These are phyloP conservation scores for Epizoanthus fatuus DNA, from an alignment of 92 coral and sea anemone species.

Conservation along the genomic window DNA sequence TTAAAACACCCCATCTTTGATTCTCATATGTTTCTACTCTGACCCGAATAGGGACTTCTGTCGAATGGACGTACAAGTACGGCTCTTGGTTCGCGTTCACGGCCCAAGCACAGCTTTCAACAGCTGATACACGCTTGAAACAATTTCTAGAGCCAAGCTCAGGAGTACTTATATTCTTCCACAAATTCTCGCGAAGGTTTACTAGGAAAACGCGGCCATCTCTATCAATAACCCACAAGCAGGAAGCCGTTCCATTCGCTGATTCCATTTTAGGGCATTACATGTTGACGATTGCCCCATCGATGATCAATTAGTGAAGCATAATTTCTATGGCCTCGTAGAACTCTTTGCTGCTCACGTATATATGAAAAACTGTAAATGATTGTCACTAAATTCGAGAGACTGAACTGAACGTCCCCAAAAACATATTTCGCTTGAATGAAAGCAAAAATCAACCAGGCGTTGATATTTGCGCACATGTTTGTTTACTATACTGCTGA, in stretches of 20 bases:
- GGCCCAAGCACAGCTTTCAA: conserved; percentile 95
- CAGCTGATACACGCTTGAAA: conserved; percentile 94
- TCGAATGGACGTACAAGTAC: conserved; percentile 85
- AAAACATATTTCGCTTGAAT: background rate
- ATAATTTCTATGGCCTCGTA: background rate
- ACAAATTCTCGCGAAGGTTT: conserved; percentile 80
- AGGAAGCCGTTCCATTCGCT: background rate
- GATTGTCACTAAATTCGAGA: too few species aligned
- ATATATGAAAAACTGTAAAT: too few species aligned
- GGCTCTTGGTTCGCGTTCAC: conserved; percentile 95
- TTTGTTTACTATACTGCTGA: background rate
- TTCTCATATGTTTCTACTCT: conserved; percentile 91
- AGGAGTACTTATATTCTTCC: conserved; percentile 88
- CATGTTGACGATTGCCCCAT: conserved; percentile 16
- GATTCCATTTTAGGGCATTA: conserved; percentile 28
- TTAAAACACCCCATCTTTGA: conserved; percentile 89
- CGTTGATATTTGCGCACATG: conserved; percentile 12
- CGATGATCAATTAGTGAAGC: background rate
- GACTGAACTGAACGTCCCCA: background rate
- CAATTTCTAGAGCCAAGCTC: conserved; percentile 89
- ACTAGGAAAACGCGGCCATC: conserved; percentile 88
- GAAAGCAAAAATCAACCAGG: conserved; percentile 25
- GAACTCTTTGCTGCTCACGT: too few species aligned
- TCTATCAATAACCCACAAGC: conserved; percentile 86
- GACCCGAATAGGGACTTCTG: conserved; percentile 87